Percentiles rank a stretch among this genome's conserved stretches.
phyloP scores from a whole-genome alignment of 2,113 vertebrate genomes.

The Grammomys surdaster region DNA sequence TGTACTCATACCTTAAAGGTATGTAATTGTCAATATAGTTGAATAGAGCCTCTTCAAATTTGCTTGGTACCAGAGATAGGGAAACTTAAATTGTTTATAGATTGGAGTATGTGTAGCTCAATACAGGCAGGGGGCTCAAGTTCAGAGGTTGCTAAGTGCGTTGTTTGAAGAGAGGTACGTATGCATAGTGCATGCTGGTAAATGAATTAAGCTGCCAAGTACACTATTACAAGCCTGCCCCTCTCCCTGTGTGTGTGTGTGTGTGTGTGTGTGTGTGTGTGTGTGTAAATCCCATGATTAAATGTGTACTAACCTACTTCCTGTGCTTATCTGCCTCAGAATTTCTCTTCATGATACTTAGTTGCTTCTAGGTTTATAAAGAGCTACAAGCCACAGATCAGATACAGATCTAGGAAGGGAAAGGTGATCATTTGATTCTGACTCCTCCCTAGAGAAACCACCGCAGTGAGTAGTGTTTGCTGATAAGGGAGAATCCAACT shows the following conservation, averaged over 20 bases:
- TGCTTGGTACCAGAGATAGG: background rate
- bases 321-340: background rate
- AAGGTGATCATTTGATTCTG: background rate
- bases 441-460: background rate
- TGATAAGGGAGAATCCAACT: background rate
- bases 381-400: background rate
- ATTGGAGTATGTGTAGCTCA: background rate
- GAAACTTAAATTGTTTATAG: background rate
- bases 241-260: no score
- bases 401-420: background rate
- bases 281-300: background rate
- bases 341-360: background rate
- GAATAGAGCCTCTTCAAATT: background rate
- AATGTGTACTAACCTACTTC: background rate
- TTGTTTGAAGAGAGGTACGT: background rate
- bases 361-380: slow-evolving; percentile 6
- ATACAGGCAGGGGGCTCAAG: background rate
- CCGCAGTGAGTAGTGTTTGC: background rate
- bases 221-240: background rate
- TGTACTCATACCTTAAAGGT: background rate
- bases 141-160: background rate
- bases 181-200: background rate
- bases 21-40: background rate
- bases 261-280: background rate
- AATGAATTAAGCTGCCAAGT: background rate